phyloP scores from a whole-genome alignment of 2,113 vertebrate species.

The Fukomys damarensis region DNA sequence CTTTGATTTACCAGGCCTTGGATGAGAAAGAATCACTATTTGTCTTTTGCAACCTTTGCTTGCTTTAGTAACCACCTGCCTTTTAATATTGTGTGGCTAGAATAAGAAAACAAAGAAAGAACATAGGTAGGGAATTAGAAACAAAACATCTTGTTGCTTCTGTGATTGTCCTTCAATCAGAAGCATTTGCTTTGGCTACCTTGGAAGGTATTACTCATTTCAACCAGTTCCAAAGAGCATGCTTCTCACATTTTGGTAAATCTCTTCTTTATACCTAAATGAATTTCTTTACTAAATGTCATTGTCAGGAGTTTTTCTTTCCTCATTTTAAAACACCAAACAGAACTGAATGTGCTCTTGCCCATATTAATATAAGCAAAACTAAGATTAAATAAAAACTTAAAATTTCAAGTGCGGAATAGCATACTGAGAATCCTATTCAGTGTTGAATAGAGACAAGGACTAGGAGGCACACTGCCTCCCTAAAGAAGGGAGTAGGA shows the following conservation, averaged over 20 bases:
- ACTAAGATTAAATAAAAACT: constrained; percentile 20
- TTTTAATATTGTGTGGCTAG: neutral
- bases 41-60: constrained; percentile 39
- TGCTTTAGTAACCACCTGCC: neutral
- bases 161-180: neutral
- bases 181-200: constrained; percentile 1
- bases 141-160: neutral
- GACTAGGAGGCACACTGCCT: neutral
- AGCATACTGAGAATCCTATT: neutral
- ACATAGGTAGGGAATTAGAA: neutral
- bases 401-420: neutral
- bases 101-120: constrained; percentile 30
- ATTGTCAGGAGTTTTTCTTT: neutral
- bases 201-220: neutral
- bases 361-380: neutral
- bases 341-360: neutral
- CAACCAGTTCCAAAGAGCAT: neutral
- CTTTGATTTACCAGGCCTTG: neutral
- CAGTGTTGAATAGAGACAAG: neutral
- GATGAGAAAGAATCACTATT: neutral
- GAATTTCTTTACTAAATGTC: constrained; percentile 21
- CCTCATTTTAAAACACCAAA: constrained; percentile 43
- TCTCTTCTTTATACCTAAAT: neutral
- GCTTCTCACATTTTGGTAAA: neutral
- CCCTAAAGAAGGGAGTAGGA: neutral